Base-by-base conservation (phyloP, 2,888 invertebrate genomes). In the Synergus gifuensis region DNA sequence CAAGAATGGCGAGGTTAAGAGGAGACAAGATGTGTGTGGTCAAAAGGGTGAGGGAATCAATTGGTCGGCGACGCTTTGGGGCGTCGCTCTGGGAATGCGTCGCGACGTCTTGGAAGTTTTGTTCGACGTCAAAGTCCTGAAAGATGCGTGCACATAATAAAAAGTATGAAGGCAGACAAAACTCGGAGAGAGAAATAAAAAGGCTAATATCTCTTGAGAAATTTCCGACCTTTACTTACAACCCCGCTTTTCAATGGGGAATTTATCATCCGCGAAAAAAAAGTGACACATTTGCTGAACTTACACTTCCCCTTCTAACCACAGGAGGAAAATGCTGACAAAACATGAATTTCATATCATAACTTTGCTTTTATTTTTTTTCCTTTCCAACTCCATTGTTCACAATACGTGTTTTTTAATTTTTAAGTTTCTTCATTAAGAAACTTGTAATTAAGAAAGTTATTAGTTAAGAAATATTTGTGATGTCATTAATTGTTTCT, bases 21-120 rank as follows among this genome's bases (percentile, higher is more conserved):
- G 69, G 46, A 69, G 76, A 73, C 69, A 62, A 18, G 60, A 76
- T 36, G 79, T 76, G 22, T 62, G 79, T 76, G 63, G 80, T 54
- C 58, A 78, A 81, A 76, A 83, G 82, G 73, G 44, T 81, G 85
- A 81, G 80, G 84, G 88, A 87, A 89, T 89, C 89, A 89, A 89
- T 89, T 88, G 86, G 84, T 85, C 83, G 89, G 89, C 87, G 88
- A 88, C 86, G 87, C 82, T 83, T 83, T 67, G 79, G 83, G 78
- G 84, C 87, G 88, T 88, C 87, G 86, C 83, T 84, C 84, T 64
- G 79, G 82, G 78, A 85, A 86, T 81, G 87, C 88, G 87, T 83
- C 86, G 85, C 84, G 86, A 85, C 86, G 87, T 84, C 83, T 82
- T 73, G 78, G 22, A 79, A 42, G 73, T 78, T 78, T 79, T 54